A percentile compares a stretch with the other conserved stretches of the same genome.
Evolutionary conservation across 2,797 vertebrate genomes (phyloP).

Genomic region (Heteromormyrus szaboi): DNA sequence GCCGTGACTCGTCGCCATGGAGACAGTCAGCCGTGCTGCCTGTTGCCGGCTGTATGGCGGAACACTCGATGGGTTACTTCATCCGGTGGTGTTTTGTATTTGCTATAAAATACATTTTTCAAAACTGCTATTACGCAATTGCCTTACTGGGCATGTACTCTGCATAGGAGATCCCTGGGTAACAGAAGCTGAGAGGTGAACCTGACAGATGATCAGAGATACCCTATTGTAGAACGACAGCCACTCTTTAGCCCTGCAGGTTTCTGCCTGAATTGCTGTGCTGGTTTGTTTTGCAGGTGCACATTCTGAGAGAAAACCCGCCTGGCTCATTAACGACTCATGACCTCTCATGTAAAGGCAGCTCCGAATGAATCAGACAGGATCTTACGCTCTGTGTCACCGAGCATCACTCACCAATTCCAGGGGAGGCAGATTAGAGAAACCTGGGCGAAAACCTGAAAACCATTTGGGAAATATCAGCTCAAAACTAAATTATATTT

Average conservation of each 20-base stretch:
- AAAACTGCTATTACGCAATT: background rate
- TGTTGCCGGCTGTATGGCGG: background rate
- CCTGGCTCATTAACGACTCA: background rate
- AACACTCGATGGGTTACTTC: background rate
- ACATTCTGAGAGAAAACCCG: background rate
- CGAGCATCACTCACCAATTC: conserved; percentile 14
- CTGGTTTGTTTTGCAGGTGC: background rate
- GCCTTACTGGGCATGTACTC: background rate
- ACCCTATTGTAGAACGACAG: background rate
- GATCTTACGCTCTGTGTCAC: background rate
- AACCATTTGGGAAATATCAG: conserved; percentile 27
- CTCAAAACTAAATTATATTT: conserved; percentile 44
- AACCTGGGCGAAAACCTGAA: conserved; percentile 5
- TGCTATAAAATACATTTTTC: background rate
- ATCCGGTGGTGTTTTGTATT: background rate
- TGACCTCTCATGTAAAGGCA: background rate
- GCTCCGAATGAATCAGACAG: background rate
- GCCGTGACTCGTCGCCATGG: background rate
- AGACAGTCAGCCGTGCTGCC: background rate
- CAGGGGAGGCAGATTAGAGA: background rate
- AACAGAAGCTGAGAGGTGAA: background rate
- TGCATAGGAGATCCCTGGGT: background rate
- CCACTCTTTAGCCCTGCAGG: background rate
- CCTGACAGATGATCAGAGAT: background rate
- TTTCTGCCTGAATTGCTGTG: background rate